These are phyloP conservation scores for Xiphophorus couchianus DNA, from an alignment of 2,113 vertebrate genomes.

Conservation along the genomic window DNA sequence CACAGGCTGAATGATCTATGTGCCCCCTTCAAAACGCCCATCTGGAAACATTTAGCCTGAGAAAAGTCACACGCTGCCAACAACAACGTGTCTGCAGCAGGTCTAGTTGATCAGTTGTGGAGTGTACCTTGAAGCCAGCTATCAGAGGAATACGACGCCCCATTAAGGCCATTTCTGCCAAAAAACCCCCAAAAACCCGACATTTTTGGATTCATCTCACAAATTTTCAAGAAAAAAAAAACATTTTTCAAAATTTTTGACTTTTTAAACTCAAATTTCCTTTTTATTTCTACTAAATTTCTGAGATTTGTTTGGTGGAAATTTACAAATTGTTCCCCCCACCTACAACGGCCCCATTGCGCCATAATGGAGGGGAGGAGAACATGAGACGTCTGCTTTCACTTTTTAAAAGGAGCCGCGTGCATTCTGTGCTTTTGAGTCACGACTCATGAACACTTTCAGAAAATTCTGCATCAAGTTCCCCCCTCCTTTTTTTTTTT, in stretches of 20 bases:
- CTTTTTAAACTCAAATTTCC: too few relatives aligned
- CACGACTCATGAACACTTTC: slow-evolving; percentile 35
- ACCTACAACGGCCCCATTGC: too few relatives aligned
- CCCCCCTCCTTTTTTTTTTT: background rate
- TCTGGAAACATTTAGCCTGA: slow-evolving; percentile 75
- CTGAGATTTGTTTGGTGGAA: too few relatives aligned
- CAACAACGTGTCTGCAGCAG: slow-evolving; percentile 45
- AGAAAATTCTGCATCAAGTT: background rate
- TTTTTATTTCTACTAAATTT: too few relatives aligned
- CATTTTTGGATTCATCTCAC: too few relatives aligned
- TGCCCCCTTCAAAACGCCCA: slow-evolving; percentile 55
- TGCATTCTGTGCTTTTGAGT: slow-evolving; percentile 10
- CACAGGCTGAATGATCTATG: slow-evolving; percentile 54
- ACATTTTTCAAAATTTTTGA: too few relatives aligned
- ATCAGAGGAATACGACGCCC: background rate
- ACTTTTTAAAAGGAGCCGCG: slow-evolving; percentile 12
- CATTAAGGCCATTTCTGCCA: too few relatives aligned
- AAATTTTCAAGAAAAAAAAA: too few relatives aligned
- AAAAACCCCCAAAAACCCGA: too few relatives aligned
- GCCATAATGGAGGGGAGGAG: too few relatives aligned
- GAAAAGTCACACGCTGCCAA: slow-evolving; percentile 62
- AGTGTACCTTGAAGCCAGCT: background rate
- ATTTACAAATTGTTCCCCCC: too few relatives aligned
- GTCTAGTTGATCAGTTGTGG: slow-evolving; percentile 37
- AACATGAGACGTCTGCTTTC: slow-evolving; percentile 23